phyloP scores from a whole-genome alignment of 1,140 invertebrate genomes.

The Lepidurus packardi region DNA sequence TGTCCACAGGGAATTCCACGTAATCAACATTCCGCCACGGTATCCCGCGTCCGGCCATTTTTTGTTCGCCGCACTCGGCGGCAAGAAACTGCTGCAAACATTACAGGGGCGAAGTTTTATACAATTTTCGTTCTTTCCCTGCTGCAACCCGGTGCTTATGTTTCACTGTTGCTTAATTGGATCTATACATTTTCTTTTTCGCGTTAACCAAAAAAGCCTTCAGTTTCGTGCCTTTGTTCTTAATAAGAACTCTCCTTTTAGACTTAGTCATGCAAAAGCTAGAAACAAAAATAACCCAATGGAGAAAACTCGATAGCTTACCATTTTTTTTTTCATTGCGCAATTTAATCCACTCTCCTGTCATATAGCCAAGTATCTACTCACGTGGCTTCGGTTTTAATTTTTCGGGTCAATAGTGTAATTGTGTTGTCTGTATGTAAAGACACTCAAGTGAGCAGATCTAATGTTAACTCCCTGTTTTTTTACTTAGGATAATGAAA shows the following conservation, averaged over 20 bases:
- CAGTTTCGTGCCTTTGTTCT: too few species aligned
- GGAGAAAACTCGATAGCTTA: too few species aligned
- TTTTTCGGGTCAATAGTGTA: neutral
- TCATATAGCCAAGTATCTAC: neutral
- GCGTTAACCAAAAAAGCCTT: too few species aligned
- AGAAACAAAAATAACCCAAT: too few species aligned
- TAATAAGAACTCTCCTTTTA: too few species aligned
- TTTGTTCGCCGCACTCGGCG: neutral
- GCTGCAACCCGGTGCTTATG: neutral
- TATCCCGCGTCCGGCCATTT: constrained; percentile 13
- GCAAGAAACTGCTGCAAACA: neutral
- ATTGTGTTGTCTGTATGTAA: neutral
- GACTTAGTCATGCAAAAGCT: too few species aligned
- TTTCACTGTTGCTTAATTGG: neutral
- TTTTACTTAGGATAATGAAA: constrained; percentile 22
- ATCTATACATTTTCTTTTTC: too few species aligned
- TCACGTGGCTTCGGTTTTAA: neutral
- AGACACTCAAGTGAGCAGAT: neutral
- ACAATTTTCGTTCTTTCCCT: neutral
- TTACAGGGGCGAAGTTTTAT: neutral
- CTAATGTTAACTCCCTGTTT: neutral
- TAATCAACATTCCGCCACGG: constrained; percentile 21
- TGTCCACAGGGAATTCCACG: neutral
- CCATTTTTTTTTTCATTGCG: too few species aligned
- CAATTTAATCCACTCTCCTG: too few species aligned